Base-by-base conservation (phyloP, 2,888 invertebrate species). In the Noctua pronuba region DNA sequence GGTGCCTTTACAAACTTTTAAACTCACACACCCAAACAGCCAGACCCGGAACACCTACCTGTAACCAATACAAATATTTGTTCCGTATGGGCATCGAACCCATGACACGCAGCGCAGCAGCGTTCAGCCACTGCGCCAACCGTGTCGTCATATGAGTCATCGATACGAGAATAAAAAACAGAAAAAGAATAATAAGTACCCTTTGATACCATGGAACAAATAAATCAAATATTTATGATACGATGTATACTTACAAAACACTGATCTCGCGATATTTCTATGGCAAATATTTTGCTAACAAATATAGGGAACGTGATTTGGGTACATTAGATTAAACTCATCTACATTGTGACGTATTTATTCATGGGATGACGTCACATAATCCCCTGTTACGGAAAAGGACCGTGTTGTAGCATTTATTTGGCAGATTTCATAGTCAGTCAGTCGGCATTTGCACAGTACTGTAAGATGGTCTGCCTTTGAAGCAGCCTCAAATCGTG, bases 241-340 rank as follows among this genome's bases (percentile, higher is more conserved):
- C 31, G 10, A 62, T 62, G 4, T 31, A 62, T 35, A 21, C 35
- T 35, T 28, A 46, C 28, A 21, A 16, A 49, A 38, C 46, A 21
- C 35, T 13, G 38, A 4, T 46, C 6, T 46, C n/a, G 24, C 31
- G 24, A 35, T 49, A 38, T 49, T 49, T 73, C 38, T 49, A 16
- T 38, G 13, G 18, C 38, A 13, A n/a, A 65, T 18, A 60, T 46
- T 72, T 46, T 24, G 5, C 28, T n/a, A 75, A n/a, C 49, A 75
- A 75, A 73, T n/a, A 58, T 49, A 24, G 1, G n/a, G 41, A 31
- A 49, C 62, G 31, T 73, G 31, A 62, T 75, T 73, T 73, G 46
- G 38, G 24, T 72, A 49, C 8, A 49, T 35, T 35, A 35, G 21
- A 62, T 62, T 21, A 62, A 60, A 21, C 21, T 62, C 31, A 35